These are phyloP conservation scores for Dasypolia templi DNA, from an alignment of 2,888 invertebrate species.

Conservation along the genomic window DNA sequence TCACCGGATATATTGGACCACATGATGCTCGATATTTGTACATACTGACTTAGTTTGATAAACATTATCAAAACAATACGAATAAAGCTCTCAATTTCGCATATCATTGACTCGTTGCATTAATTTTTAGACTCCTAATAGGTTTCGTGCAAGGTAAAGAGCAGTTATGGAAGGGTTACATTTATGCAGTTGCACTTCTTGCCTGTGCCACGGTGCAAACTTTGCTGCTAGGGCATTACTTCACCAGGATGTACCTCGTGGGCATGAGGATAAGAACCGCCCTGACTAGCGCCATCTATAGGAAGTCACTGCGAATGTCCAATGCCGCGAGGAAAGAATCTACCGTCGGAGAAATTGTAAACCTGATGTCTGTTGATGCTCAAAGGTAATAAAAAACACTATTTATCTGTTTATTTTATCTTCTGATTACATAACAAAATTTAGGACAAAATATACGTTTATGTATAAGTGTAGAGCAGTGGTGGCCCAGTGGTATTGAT, in stretches of 20 bases:
- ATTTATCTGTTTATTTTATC: not conserved
- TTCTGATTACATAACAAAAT: not conserved
- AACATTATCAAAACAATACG: slow-evolving; percentile 26
- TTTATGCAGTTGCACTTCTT: slow-evolving; percentile 95
- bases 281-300: slow-evolving; percentile 96
- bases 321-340: slow-evolving; percentile 95
- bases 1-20: not conserved
- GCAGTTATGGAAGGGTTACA: slow-evolving; percentile 95
- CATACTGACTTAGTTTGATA: slow-evolving; percentile 10
- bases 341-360: slow-evolving; percentile 97
- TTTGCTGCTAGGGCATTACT: slow-evolving; percentile 96
- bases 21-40: slow-evolving; percentile 7
- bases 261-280: slow-evolving; percentile 97
- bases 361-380: slow-evolving; percentile 97
- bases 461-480: no score
- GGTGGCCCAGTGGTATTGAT: no score
- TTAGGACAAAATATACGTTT: no score
- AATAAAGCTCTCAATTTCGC: slow-evolving; percentile 14
- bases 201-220: slow-evolving; percentile 95
- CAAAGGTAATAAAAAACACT: slow-evolving; percentile 90
- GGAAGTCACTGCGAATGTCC: slow-evolving; percentile 95
- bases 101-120: slow-evolving; percentile 2
- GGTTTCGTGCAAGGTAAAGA: slow-evolving; percentile 92
- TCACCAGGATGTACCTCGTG: slow-evolving; percentile 96
- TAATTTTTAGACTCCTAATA: slow-evolving; percentile 92